These are phyloP conservation scores for Diachasma alloeum DNA, from an alignment of 1,140 invertebrate species.

Conservation along the genomic window DNA sequence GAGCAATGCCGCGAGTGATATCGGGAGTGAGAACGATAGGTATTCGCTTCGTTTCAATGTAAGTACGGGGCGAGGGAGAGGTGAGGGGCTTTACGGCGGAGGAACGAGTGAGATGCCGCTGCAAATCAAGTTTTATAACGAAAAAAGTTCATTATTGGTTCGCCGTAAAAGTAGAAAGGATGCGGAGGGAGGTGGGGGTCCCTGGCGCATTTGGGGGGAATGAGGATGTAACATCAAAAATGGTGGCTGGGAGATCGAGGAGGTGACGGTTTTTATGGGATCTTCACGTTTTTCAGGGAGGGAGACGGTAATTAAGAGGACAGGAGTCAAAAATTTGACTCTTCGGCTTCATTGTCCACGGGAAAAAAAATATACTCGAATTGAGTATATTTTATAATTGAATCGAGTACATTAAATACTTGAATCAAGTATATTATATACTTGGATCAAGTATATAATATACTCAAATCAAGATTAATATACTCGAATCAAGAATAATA, in stretches of 20 bases:
- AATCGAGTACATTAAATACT: no score
- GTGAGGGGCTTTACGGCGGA: constrained; percentile 1
- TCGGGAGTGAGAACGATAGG: constrained; percentile 56
- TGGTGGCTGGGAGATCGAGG: constrained; percentile 26
- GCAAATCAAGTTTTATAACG: constrained; percentile 64
- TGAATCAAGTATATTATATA: no score
- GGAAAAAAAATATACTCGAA: no score
- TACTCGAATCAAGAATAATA: no score
- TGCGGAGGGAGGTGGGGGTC: neutral
- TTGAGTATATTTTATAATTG: no score
- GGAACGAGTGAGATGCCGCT: constrained; percentile 47
- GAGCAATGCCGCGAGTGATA: constrained; percentile 64
- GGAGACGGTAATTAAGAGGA: no score
- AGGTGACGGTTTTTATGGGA: neutral
- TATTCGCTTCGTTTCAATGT: constrained; percentile 40
- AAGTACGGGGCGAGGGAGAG: neutral
- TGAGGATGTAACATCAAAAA: constrained; percentile 10
- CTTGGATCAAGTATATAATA: no score
- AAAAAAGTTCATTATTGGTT: constrained; percentile 64
- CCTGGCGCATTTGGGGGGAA: constrained; percentile 33
- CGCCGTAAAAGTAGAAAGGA: constrained; percentile 54
- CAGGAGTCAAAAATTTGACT: no score
- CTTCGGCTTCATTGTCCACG: no score
- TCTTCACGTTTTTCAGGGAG: no score
- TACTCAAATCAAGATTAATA: no score